Percentiles rank a stretch among this genome's conserved stretches.
Conservation (phyloP, 2,888 invertebrate genomes). For the Pseudanteris insignis region DNA sequence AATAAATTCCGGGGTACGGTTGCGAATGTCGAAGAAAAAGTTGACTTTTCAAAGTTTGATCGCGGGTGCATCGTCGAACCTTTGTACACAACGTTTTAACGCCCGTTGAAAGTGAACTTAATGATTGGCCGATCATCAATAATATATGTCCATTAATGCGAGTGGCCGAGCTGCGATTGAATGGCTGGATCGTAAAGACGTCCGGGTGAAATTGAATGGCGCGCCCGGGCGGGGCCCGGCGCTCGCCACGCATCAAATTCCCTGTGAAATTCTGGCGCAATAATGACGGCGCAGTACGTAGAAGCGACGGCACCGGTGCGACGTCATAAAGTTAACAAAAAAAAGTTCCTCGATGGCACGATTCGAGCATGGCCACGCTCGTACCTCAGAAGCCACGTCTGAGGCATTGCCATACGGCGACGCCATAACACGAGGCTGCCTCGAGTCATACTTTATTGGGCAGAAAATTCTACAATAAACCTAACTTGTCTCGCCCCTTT, state of each 20-base stretch:
- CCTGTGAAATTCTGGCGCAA: conserved; percentile 45
- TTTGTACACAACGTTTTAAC: conserved; percentile 12
- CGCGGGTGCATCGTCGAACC: background rate
- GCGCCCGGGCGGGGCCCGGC: conserved; percentile 1
- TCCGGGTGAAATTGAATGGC: conserved; percentile 14
- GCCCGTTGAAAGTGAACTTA: conserved; percentile 22
- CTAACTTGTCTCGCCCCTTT: conserved; percentile 54
- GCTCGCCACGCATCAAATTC: conserved; percentile 37
- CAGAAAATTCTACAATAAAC: conserved; percentile 65
- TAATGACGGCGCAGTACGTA: conserved; percentile 46
- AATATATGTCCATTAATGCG: conserved; percentile 28
- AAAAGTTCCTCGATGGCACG: conserved; percentile 50
- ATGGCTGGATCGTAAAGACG: conserved; percentile 21
- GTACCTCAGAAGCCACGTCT: conserved; percentile 34
- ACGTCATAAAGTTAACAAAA: conserved; percentile 55
- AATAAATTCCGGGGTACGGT: conserved; percentile 10
- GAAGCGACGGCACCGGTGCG: conserved; percentile 46
- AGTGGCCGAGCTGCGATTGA: conserved; percentile 24
- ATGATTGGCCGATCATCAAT: conserved; percentile 25
- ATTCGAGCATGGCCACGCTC: conserved; percentile 35
- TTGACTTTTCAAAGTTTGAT: conserved; percentile 7
- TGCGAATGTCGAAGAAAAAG: conserved; percentile 4
- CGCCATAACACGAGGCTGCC: conserved; percentile 45
- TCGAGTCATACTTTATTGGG: conserved; percentile 62
- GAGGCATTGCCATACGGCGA: conserved; percentile 30